Percentiles rank a stretch among this genome's conserved stretches.
phyloP scores from a whole-genome alignment of 2,797 vertebrate genomes.

The Eulemur rubriventer region DNA sequence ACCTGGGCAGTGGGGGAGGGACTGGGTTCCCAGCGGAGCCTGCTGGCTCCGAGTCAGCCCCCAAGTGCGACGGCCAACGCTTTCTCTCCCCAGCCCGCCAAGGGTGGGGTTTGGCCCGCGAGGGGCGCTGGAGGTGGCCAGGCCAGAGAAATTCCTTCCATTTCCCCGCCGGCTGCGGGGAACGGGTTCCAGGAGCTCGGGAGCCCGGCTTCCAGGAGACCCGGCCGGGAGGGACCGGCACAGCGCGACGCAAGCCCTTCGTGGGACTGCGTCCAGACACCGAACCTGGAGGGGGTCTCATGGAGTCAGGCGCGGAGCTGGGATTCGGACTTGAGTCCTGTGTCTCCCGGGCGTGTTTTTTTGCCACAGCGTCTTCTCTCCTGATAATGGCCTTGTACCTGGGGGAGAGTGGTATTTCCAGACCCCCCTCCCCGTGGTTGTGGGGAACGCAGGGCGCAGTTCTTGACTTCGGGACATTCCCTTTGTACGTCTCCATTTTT shows the following conservation, averaged over 20 bases:
- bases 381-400: background rate
- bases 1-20: background rate
- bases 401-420: background rate
- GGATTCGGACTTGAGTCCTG: background rate
- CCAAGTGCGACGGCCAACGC: background rate
- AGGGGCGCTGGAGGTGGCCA: slow-evolving; percentile 46
- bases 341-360: background rate
- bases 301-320: background rate
- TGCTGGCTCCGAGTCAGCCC: background rate
- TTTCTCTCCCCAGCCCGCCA: background rate
- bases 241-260: background rate
- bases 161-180: background rate
- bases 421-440: background rate
- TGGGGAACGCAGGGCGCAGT: background rate
- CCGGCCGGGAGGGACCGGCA: background rate
- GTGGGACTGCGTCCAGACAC: background rate
- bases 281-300: background rate
- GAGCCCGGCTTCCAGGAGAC: slow-evolving; percentile 29
- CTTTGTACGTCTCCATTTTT: background rate
- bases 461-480: background rate
- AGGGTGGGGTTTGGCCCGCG: slow-evolving; percentile 70
- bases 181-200: slow-evolving; percentile 28
- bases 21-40: background rate
- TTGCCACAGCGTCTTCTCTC: background rate
- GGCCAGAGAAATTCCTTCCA: slow-evolving; percentile 67